Conservation (phyloP, 2,888 invertebrate species). For the Harmothoe impar region DNA sequence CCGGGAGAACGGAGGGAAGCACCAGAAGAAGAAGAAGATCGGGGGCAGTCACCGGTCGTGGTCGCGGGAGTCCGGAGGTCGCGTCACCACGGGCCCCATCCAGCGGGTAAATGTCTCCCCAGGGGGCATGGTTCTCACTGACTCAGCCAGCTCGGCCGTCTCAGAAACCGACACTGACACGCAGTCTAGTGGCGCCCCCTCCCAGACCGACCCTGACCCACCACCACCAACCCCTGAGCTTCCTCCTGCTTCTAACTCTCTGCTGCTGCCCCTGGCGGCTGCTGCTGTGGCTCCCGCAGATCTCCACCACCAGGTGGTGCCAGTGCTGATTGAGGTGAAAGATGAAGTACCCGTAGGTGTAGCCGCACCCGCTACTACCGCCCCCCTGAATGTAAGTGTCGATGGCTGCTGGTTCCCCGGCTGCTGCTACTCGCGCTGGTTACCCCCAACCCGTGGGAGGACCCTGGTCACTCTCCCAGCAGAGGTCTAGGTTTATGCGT, state of each 20-base stretch:
- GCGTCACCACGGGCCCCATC: slow-evolving; percentile 66
- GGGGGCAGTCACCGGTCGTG: slow-evolving; percentile 36
- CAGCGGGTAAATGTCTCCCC: slow-evolving; percentile 58
- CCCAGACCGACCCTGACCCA: slow-evolving; percentile 51
- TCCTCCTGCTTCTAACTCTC: slow-evolving; percentile 58
- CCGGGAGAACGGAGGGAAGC: slow-evolving; percentile 40
- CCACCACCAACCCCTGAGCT: background rate
- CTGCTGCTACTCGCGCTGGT: background rate
- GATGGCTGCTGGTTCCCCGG: background rate
- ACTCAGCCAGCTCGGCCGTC: background rate
- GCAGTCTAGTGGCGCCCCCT: slow-evolving; percentile 61
- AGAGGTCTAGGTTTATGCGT: no score
- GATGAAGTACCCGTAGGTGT: background rate
- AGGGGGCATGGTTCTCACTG: background rate
- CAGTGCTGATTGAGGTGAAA: slow-evolving; percentile 46
- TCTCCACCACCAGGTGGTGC: background rate
- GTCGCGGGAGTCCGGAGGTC: slow-evolving; percentile 62
- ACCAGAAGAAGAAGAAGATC: slow-evolving; percentile 45
- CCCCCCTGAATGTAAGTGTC: slow-evolving; percentile 44
- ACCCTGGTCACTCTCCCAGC: no score
- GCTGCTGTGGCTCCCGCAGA: background rate
- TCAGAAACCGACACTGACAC: slow-evolving; percentile 52
- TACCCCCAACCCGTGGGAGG: no score
- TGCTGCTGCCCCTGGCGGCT: background rate
- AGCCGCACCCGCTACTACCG: background rate